A percentile compares a stretch with the other conserved stretches of the same genome.
Conservation (phyloP, 2,888 invertebrate species). For the Halictus ligatus region DNA sequence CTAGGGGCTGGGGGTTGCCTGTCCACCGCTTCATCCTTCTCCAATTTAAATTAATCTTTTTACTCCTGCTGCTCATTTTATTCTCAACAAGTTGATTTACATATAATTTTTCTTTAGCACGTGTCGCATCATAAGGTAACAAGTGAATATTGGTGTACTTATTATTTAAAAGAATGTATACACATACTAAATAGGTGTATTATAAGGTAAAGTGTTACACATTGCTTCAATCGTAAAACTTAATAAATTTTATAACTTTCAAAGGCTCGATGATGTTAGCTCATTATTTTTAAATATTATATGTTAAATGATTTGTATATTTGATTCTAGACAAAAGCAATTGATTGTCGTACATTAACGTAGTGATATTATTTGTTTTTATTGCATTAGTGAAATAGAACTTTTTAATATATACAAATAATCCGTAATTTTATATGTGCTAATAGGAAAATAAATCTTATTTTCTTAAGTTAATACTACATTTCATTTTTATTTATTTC, state of each 20-base stretch:
- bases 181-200: slow-evolving; percentile 66
- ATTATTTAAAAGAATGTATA: slow-evolving; percentile 70
- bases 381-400: slow-evolving; percentile 31
- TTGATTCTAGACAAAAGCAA: slow-evolving; percentile 34
- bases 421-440: slow-evolving; percentile 24
- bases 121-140: slow-evolving; percentile 68
- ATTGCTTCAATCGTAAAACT: slow-evolving; percentile 56
- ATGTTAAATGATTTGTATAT: slow-evolving; percentile 37
- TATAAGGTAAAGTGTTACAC: slow-evolving; percentile 73
- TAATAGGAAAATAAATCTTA: slow-evolving; percentile 30
- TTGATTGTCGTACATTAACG: slow-evolving; percentile 23
- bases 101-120: slow-evolving; percentile 72
- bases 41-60: slow-evolving; percentile 79
- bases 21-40: slow-evolving; percentile 81
- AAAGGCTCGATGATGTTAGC: slow-evolving; percentile 64
- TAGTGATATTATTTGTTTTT: slow-evolving; percentile 33
- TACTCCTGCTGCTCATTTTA: slow-evolving; percentile 77
- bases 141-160: slow-evolving; percentile 72
- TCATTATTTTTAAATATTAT: slow-evolving; percentile 52
- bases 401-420: slow-evolving; percentile 26
- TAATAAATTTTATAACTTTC: slow-evolving; percentile 75
- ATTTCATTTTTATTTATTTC: slow-evolving; percentile 43
- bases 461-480: slow-evolving; percentile 35
- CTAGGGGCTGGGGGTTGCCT: slow-evolving; percentile 86
- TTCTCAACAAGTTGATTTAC: slow-evolving; percentile 73